A percentile compares a stretch with the other conserved stretches of the same genome.
phyloP scores from a whole-genome alignment of 2,113 vertebrate species.

The Syrrhaptes paradoxus region DNA sequence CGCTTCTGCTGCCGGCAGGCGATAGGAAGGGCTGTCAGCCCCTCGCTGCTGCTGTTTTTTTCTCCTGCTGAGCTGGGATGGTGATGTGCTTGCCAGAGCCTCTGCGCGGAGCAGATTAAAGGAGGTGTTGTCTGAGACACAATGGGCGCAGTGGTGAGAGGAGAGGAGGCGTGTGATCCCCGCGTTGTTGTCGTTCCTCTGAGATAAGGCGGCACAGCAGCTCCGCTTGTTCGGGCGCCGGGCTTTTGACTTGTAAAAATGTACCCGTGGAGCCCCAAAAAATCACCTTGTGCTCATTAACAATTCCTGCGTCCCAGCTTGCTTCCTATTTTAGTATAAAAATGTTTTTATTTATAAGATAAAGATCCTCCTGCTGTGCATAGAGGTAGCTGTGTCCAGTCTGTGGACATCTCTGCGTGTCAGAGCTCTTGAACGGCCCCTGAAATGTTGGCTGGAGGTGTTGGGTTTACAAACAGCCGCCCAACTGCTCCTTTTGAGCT shows the following conservation, averaged over 20 bases:
- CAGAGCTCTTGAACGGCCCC: not conserved
- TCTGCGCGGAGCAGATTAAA: not conserved
- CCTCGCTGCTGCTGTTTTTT: not conserved
- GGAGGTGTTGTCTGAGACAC: slow-evolving; percentile 18
- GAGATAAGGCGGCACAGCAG: not conserved
- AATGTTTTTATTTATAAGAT: not conserved
- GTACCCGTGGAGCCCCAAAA: rapidly evolving
- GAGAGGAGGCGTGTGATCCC: not conserved
- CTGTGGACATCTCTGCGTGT: not conserved
- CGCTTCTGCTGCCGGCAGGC: not conserved
- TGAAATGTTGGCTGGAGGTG: not conserved
- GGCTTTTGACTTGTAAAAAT: not conserved
- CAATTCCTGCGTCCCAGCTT: not conserved
- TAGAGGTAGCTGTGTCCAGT: not conserved
- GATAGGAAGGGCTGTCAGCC: not conserved
- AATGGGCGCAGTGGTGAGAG: not conserved
- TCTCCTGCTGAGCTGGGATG: not conserved
- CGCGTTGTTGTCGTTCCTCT: rapidly evolving
- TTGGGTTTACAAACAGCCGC: not conserved
- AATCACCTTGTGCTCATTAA: rapidly evolving
- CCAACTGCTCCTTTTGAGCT: not conserved
- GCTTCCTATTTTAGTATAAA: rapidly evolving
- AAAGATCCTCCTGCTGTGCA: not conserved
- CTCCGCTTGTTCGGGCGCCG: not conserved
- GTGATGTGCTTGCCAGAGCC: not conserved